Evolutionary conservation across 1,140 invertebrate genomes (phyloP).

Genomic region (Meloidogyne exigua): DNA sequence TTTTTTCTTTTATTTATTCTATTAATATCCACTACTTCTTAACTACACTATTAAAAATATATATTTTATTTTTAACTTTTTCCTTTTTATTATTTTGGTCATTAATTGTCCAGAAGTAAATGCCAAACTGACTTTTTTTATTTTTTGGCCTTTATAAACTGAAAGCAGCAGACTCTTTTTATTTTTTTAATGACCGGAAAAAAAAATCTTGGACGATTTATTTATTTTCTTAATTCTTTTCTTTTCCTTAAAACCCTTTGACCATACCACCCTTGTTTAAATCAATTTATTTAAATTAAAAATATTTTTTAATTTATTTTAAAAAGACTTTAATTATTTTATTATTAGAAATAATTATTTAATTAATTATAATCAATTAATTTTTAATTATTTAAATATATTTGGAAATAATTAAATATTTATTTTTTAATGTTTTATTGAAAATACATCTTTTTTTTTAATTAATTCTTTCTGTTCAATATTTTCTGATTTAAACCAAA

Average conservation of each 20-base stretch:
- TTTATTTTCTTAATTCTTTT: neutral
- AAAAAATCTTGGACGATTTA: neutral
- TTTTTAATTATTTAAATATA: no score
- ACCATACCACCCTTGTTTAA: neutral
- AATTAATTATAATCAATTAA: no score
- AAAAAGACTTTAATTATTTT: neutral
- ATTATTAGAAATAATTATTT: neutral
- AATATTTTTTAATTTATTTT: no score
- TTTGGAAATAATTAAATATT: no score
- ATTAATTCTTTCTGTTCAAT: neutral
- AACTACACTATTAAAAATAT: neutral
- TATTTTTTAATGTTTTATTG: no score
- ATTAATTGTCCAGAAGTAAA: conserved; percentile 23
- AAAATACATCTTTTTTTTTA: no score
- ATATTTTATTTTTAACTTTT: no score
- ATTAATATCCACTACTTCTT: no score
- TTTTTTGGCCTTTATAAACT: neutral
- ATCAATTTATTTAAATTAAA: neutral
- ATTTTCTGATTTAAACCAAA: neutral
- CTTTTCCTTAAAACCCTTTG: neutral
- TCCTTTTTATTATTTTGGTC: neutral
- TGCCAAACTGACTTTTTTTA: neutral
- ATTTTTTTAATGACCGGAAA: neutral
- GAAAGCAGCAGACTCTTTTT: neutral
- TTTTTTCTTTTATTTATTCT: neutral